Percentiles rank a stretch among this genome's conserved stretches.
Evolutionary conservation across 2,888 invertebrate genomes (phyloP).

Genomic region (Mesorhabditis sp.): DNA sequence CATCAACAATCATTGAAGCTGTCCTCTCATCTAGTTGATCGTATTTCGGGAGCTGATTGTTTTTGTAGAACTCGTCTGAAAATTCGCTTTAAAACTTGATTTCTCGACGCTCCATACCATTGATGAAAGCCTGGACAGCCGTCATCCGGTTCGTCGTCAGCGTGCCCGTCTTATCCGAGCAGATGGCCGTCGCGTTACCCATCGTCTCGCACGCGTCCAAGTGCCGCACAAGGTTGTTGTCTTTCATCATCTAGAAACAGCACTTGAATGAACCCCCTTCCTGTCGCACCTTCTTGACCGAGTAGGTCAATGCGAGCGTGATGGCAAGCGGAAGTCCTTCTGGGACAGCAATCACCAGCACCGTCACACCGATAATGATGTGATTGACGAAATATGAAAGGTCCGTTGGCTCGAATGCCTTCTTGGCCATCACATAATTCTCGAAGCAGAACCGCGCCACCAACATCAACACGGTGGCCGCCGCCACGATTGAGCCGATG

Average conservation of each 20-base stretch:
- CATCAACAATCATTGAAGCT: slow-evolving; percentile 71
- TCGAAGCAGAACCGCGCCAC: slow-evolving; percentile 87
- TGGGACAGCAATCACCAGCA: slow-evolving; percentile 96
- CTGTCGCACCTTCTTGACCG: slow-evolving; percentile 75
- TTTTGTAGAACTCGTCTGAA: slow-evolving; percentile 37
- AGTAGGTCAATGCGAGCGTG: slow-evolving; percentile 93
- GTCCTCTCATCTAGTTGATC: slow-evolving; percentile 26
- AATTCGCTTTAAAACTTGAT: slow-evolving; percentile 11
- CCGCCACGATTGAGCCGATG: slow-evolving; percentile 80
- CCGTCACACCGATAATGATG: slow-evolving; percentile 98
- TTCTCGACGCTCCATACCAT: slow-evolving; percentile 18
- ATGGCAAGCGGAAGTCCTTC: slow-evolving; percentile 97
- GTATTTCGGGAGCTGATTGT: slow-evolving; percentile 21
- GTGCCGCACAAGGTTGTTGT: slow-evolving; percentile 64
- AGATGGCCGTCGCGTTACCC: slow-evolving; percentile 65
- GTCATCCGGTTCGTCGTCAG: slow-evolving; percentile 66
- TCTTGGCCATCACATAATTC: slow-evolving; percentile 67
- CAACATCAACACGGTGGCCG: slow-evolving; percentile 90
- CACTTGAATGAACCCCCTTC: background rate
- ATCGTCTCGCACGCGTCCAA: slow-evolving; percentile 65
- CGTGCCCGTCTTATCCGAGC: slow-evolving; percentile 65
- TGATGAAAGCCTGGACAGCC: slow-evolving; percentile 65
- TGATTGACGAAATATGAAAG: slow-evolving; percentile 86
- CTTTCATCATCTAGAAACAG: slow-evolving; percentile 61
- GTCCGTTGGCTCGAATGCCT: slow-evolving; percentile 57